Evolutionary conservation across 37 sponge, comb jelly and placozoan species (phyloP).

Genomic region (Chondrilla cf. caribensis): DNA sequence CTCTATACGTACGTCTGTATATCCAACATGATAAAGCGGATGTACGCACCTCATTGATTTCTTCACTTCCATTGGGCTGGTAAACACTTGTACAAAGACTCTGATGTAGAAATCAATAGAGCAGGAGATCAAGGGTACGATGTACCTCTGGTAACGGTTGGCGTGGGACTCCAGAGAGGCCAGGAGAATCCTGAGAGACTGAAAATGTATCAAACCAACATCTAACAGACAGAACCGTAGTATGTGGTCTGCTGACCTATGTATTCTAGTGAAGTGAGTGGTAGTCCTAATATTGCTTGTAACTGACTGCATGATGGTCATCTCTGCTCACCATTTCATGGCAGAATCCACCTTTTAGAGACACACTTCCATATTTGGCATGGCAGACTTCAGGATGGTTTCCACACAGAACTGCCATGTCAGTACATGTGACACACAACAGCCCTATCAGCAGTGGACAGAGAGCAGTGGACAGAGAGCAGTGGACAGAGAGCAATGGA

Average conservation of each 20-base stretch:
- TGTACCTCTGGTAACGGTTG: slow-evolving; percentile 85
- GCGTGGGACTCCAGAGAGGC: slow-evolving; percentile 77
- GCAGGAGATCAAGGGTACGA: slow-evolving; percentile 75
- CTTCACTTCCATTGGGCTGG: slow-evolving; percentile 60
- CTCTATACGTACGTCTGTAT: not conserved
- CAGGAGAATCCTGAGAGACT: slow-evolving; percentile 84
- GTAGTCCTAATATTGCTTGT: too few species aligned
- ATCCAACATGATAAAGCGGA: not conserved
- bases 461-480: too few species aligned
- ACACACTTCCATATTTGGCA: slow-evolving; percentile 91
- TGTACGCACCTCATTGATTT: slow-evolving; percentile 57
- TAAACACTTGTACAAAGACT: slow-evolving; percentile 79
- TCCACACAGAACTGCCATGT: slow-evolving; percentile 94
- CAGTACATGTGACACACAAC: slow-evolving; percentile 96
- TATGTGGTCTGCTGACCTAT: too few species aligned
- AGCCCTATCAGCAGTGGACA: too few species aligned
- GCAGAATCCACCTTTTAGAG: slow-evolving; percentile 70
- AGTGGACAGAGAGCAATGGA: too few species aligned
- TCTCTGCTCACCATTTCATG: slow-evolving; percentile 95
- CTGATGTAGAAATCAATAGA: slow-evolving; percentile 89
- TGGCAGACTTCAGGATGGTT: slow-evolving; percentile 79
- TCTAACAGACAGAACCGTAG: too few species aligned
- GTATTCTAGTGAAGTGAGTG: too few species aligned
- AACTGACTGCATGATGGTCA: too few species aligned
- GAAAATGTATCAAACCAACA: not conserved